These are phyloP conservation scores for Bradysia coprophila DNA, from an alignment of 1,140 invertebrate species.

Conservation along the genomic window DNA sequence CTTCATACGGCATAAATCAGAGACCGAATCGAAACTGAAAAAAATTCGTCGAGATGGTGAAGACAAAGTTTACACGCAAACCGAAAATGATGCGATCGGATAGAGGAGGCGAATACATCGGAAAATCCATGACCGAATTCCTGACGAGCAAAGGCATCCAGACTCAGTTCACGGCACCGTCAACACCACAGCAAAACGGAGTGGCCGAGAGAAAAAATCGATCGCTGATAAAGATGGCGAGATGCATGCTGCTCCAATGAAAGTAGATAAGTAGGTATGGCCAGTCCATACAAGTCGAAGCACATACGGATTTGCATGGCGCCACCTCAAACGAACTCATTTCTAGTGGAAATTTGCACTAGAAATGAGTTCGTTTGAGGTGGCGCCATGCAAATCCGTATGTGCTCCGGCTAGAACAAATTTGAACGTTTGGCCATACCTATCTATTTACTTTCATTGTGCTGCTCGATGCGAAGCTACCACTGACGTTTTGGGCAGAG, in stretches of 20 bases:
- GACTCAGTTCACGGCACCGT: slow-evolving; percentile 20
- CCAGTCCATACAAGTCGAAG: too few species aligned
- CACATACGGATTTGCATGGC: too few species aligned
- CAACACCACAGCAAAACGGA: slow-evolving; percentile 29
- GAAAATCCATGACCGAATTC: slow-evolving; percentile 5
- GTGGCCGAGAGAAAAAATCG: background rate
- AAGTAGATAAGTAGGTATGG: too few species aligned
- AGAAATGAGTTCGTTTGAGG: too few species aligned
- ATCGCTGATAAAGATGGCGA: background rate
- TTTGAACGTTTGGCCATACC: too few species aligned
- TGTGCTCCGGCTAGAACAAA: too few species aligned
- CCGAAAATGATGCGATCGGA: slow-evolving; percentile 23
- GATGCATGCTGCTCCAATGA: background rate
- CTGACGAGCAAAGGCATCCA: slow-evolving; percentile 11
- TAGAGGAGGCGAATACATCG: slow-evolving; percentile 24
- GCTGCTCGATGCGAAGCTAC: background rate
- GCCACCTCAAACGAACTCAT: too few species aligned
- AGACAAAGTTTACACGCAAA: slow-evolving; percentile 15
- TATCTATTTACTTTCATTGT: too few species aligned
- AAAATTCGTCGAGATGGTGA: slow-evolving; percentile 15
- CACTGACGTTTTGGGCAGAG: background rate
- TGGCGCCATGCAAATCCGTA: too few species aligned
- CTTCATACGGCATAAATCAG: slow-evolving; percentile 22
- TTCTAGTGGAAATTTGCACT: too few species aligned
- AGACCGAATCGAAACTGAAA: slow-evolving; percentile 17